Evolutionary conservation across 2,888 invertebrate genomes (phyloP).

Genomic region (Drosophila flavopinicola): DNA sequence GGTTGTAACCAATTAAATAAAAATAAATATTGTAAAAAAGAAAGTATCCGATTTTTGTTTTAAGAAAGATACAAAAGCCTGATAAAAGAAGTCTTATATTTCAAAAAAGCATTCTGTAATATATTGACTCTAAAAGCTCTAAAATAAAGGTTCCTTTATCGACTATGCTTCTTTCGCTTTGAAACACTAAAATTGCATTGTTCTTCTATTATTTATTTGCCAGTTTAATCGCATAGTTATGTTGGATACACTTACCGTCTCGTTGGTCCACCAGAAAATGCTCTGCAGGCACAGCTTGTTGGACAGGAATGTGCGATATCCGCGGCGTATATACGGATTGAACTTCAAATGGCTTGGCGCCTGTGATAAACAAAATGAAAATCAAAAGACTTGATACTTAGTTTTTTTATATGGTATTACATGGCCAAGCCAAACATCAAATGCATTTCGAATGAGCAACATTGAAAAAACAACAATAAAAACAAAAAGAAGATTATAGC

Average conservation of each 20-base stretch:
- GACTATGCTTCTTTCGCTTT: no score
- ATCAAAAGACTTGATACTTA: conserved; percentile 24
- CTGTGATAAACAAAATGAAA: conserved; percentile 76
- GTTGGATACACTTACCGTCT: conserved; percentile 88
- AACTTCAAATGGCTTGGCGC: conserved; percentile 94
- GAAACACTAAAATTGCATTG: no score
- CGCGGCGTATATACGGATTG: conserved; percentile 93
- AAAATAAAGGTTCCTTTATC: no score
- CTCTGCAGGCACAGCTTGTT: conserved; percentile 95
- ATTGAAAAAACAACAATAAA: conserved; percentile 37
- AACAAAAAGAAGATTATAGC: conserved; percentile 7
- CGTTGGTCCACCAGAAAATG: conserved; percentile 98
- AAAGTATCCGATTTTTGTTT: no score
- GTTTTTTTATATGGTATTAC: conserved; percentile 18
- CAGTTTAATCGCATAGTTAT: no score
- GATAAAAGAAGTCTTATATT: no score
- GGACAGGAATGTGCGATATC: conserved; percentile 93
- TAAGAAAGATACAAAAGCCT: no score
- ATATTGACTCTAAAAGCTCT: no score
- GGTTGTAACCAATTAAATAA: no score
- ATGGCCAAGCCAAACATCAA: conserved; percentile 36
- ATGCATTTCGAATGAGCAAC: conserved; percentile 39
- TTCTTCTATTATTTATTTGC: no score
- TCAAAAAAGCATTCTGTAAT: no score
- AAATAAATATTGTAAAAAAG: no score